These are phyloP conservation scores for Philotrypesis tridentata DNA, from an alignment of 1,140 invertebrate genomes.

Conservation along the genomic window DNA sequence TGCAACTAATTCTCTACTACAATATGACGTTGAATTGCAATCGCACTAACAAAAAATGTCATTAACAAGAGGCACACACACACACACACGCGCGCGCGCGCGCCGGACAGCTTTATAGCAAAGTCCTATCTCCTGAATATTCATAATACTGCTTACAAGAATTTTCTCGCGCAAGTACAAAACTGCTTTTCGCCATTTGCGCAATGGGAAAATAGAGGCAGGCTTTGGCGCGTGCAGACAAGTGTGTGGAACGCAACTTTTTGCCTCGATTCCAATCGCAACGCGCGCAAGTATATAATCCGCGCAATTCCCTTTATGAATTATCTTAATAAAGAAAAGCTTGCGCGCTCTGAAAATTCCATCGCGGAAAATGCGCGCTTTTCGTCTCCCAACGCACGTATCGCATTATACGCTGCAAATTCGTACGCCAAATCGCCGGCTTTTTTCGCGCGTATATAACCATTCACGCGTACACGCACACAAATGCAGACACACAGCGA, in stretches of 20 bases:
- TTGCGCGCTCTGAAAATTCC: too few relatives aligned
- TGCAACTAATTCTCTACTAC: neutral
- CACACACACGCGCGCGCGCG: too few relatives aligned
- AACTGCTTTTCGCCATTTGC: slow-evolving; percentile 11
- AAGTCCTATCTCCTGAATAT: neutral
- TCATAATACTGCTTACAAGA: neutral
- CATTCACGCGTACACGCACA: too few relatives aligned
- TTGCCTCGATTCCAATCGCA: neutral
- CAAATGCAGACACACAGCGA: neutral
- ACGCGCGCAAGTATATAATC: too few relatives aligned
- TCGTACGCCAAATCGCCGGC: neutral
- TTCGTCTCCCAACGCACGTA: neutral
- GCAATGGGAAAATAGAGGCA: neutral
- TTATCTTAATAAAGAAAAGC: neutral
- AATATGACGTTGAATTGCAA: neutral
- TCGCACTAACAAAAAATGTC: neutral
- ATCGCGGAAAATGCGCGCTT: neutral
- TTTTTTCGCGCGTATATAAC: too few relatives aligned
- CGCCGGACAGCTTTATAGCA: neutral
- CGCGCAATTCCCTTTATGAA: neutral
- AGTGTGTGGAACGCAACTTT: neutral
- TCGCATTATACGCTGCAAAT: neutral
- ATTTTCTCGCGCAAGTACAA: neutral
- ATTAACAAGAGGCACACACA: neutral
- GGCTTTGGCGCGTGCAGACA: neutral